Evolutionary conservation across 2,888 invertebrate genomes (phyloP).

Genomic region (Xestia c-nigrum): DNA sequence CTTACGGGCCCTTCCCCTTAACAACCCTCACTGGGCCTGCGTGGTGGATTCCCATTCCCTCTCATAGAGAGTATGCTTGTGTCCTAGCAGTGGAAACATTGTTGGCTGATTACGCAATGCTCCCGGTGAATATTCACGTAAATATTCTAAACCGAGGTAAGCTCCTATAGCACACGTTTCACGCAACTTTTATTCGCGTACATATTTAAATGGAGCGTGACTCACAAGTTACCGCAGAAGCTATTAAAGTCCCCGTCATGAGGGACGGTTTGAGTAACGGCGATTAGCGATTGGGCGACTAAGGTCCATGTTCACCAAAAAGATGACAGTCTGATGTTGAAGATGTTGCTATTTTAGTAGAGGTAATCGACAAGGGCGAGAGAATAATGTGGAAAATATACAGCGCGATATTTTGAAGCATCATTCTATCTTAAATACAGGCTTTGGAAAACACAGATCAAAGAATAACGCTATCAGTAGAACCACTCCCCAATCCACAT

Average conservation of each 20-base stretch:
- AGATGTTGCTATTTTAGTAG: background rate
- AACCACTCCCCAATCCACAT: conserved; percentile 36
- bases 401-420: background rate
- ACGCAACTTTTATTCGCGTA: conserved; percentile 63
- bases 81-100: too few species aligned
- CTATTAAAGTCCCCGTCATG: conserved; percentile 63
- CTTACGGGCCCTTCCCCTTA: too few species aligned
- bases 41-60: too few species aligned
- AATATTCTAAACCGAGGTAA: conserved; percentile 9
- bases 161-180: conserved; percentile 15
- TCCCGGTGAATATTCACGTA: background rate
- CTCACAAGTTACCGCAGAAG: conserved; percentile 67
- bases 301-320: too few species aligned
- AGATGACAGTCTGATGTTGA: background rate
- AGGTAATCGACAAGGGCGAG: background rate
- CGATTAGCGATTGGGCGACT: conserved; percentile 47
- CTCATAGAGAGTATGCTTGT: too few species aligned
- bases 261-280: conserved; percentile 33
- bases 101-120: background rate
- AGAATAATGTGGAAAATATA: background rate
- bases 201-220: conserved; percentile 69
- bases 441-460: background rate
- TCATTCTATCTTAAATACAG: background rate
- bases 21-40: too few species aligned
- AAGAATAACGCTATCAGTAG: conserved; percentile 9